Evolutionary conservation across 2,113 vertebrate species (phyloP).

Genomic region (Muntiacus muntjak): DNA sequence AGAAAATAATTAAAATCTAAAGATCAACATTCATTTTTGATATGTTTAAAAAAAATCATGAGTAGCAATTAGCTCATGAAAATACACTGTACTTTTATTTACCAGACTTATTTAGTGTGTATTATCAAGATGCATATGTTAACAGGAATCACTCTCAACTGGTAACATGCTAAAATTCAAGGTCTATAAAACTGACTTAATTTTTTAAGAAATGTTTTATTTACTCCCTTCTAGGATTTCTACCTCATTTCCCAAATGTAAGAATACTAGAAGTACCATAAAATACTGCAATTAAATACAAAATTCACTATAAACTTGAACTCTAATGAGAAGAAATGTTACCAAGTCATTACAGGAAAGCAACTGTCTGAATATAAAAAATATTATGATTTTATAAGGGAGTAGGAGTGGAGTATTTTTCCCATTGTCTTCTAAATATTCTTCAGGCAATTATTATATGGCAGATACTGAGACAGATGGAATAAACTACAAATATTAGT

Average conservation of each 20-base stretch:
- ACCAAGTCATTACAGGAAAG: constrained; percentile 29
- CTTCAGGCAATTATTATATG: neutral
- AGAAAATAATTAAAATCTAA: constrained; percentile 71
- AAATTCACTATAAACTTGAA: constrained; percentile 54
- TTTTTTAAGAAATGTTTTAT: constrained; percentile 34
- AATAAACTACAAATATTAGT: neutral
- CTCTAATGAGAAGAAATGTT: constrained; percentile 38
- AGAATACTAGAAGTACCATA: constrained; percentile 53
- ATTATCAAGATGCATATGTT: neutral
- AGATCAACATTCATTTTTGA: constrained; percentile 66
- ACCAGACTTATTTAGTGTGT: constrained; percentile 19
- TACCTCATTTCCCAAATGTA: constrained; percentile 64
- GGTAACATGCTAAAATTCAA: constrained; percentile 26
- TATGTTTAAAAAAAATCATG: constrained; percentile 52
- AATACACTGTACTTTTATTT: constrained; percentile 24
- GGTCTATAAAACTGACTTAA: constrained; percentile 41
- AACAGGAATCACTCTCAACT: constrained; percentile 30
- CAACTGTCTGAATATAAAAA: constrained; percentile 28
- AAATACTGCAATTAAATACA: constrained; percentile 60
- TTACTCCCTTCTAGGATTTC: constrained; percentile 58
- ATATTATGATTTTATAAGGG: neutral
- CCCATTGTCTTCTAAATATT: neutral
- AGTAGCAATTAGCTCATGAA: constrained; percentile 64
- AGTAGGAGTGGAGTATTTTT: neutral
- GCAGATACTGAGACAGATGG: neutral